phyloP scores from a whole-genome alignment of 2,113 vertebrate genomes.

The Oplegnathus fasciatus region DNA sequence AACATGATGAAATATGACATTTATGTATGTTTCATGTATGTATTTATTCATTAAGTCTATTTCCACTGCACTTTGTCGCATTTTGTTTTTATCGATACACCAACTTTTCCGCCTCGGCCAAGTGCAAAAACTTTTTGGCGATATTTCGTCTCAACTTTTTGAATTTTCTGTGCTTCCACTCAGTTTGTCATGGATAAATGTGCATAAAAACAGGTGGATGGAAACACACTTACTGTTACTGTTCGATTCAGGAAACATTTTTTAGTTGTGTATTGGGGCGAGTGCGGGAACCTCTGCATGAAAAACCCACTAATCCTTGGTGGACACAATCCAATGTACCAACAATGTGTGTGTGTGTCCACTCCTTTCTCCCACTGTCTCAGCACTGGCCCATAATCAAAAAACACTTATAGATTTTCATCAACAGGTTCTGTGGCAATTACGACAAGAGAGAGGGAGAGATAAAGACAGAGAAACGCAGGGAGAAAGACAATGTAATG shows the following conservation, averaged over 20 bases:
- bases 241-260: not conserved
- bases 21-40: no score
- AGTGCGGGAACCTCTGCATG: conserved; percentile 38
- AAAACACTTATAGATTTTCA: conserved; percentile 69
- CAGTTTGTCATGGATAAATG: not conserved
- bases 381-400: conserved; percentile 60
- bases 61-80: not conserved
- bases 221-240: not conserved
- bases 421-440: conserved; percentile 72
- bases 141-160: not conserved
- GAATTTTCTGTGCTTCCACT: not conserved
- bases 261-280: not conserved
- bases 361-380: conserved; percentile 52
- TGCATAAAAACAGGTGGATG: not conserved
- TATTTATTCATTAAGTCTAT: no score
- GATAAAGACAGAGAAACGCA: conserved; percentile 21
- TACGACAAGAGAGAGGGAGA: conserved; percentile 31
- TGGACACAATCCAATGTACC: conserved; percentile 27
- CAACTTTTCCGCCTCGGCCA: not conserved
- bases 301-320: conserved; percentile 55
- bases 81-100: no score
- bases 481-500: conserved; percentile 44
- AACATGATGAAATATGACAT: no score
- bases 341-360: not conserved
- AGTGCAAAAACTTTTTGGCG: not conserved